Conservation (phyloP, 2,888 invertebrate species). For the Noctua janthina region DNA sequence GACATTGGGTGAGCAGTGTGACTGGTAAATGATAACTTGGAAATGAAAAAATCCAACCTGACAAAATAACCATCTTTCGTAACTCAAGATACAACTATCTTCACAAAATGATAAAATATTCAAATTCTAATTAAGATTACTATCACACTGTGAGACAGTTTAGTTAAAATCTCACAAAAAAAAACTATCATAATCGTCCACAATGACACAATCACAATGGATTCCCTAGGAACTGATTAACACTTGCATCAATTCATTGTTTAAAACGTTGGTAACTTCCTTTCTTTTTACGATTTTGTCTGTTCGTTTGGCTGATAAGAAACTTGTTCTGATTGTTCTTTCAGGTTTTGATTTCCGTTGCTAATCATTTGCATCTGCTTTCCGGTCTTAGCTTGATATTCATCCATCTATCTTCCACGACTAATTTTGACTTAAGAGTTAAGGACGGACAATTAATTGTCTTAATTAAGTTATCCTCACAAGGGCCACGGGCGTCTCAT, state of each 20-base stretch:
- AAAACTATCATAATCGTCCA: slow-evolving; percentile 36
- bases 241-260: slow-evolving; percentile 54
- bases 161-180: slow-evolving; percentile 14
- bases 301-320: slow-evolving; percentile 4
- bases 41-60: background rate
- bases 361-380: slow-evolving; percentile 12
- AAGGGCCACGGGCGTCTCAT: background rate
- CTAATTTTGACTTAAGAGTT: too few relatives aligned
- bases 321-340: slow-evolving; percentile 35
- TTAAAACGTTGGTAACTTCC: slow-evolving; percentile 27
- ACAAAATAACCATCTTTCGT: background rate
- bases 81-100: slow-evolving; percentile 9
- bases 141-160: slow-evolving; percentile 45
- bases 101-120: slow-evolving; percentile 17
- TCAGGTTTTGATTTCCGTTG: slow-evolving; percentile 26
- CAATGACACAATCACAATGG: slow-evolving; percentile 53
- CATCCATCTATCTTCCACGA: too few relatives aligned
- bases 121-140: slow-evolving; percentile 38
- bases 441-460: too few relatives aligned
- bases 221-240: slow-evolving; percentile 48
- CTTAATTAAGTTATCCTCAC: background rate
- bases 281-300: slow-evolving; percentile 16
- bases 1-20: background rate
- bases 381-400: background rate
- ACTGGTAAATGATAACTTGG: background rate